Evolutionary conservation across 1,140 invertebrate genomes (phyloP).

Genomic region (Littorina saxatilis): DNA sequence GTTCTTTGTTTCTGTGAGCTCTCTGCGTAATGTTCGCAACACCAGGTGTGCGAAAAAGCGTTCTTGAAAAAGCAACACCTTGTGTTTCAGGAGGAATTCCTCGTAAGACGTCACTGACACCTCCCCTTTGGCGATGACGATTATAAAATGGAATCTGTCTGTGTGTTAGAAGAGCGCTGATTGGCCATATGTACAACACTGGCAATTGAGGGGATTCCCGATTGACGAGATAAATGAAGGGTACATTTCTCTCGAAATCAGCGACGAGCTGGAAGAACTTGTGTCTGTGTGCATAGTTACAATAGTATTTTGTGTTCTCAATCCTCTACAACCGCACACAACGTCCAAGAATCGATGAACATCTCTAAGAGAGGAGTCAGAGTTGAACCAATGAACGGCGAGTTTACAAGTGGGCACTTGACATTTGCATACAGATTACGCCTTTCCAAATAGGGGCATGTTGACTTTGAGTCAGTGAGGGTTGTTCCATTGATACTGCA

Average conservation of each 20-base stretch:
- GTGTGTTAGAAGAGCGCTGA: slow-evolving; percentile 4
- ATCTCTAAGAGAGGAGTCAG: neutral
- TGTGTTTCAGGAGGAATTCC: slow-evolving; percentile 39
- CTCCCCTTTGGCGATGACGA: slow-evolving; percentile 27
- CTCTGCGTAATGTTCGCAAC: too few species aligned
- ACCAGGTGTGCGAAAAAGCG: too few species aligned
- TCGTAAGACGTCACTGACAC: slow-evolving; percentile 32
- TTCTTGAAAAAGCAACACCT: too few species aligned
- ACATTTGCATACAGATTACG: slow-evolving; percentile 51
- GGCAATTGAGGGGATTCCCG: slow-evolving; percentile 40
- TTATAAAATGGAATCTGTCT: slow-evolving; percentile 16
- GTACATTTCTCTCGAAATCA: neutral
- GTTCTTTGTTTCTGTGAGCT: too few species aligned
- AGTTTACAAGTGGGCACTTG: slow-evolving; percentile 41
- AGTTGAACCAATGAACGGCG: slow-evolving; percentile 52
- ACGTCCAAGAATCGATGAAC: neutral
- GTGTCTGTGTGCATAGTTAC: too few species aligned
- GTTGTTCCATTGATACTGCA: slow-evolving; percentile 3
- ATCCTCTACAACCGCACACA: neutral
- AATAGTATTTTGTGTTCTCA: neutral
- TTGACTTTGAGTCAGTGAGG: slow-evolving; percentile 53
- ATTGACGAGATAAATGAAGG: neutral
- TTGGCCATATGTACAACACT: slow-evolving; percentile 19
- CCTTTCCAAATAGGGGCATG: slow-evolving; percentile 67
- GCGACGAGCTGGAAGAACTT: too few species aligned